These are phyloP conservation scores for Papilio machaon DNA, from an alignment of 1,140 invertebrate species.

Conservation along the genomic window DNA sequence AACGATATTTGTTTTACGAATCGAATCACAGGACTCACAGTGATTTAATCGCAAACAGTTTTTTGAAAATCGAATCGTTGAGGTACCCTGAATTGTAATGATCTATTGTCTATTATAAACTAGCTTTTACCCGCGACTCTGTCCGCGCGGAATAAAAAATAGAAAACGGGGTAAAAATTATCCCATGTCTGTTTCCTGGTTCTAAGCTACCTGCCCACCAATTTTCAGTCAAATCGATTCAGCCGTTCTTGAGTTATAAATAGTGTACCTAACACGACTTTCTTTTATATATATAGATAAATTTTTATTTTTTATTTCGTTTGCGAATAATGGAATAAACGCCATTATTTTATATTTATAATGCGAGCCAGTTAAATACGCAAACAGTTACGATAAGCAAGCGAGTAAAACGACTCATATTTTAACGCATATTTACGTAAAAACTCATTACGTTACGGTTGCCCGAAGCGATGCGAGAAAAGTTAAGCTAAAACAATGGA, in stretches of 20 bases:
- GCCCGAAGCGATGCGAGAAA: not conserved
- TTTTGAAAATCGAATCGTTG: too few relatives aligned
- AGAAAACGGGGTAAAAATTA: too few relatives aligned
- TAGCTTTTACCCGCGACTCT: too few relatives aligned
- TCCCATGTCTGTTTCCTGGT: too few relatives aligned
- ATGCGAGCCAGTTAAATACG: constrained; percentile 1
- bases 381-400: constrained; percentile 10
- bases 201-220: too few relatives aligned
- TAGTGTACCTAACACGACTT: too few relatives aligned
- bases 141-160: too few relatives aligned
- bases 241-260: too few relatives aligned
- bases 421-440: constrained; percentile 3
- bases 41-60: too few relatives aligned
- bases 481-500: constrained; percentile 8
- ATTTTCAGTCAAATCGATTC: too few relatives aligned
- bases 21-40: not conserved
- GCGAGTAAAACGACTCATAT: constrained; percentile 10
- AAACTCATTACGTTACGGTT: constrained; percentile 1
- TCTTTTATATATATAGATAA: too few relatives aligned
- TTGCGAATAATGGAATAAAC: not conserved
- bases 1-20: not conserved
- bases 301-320: not conserved
- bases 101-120: not conserved
- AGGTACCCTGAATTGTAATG: too few relatives aligned
- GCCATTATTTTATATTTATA: not conserved